Evolutionary conservation across 2,113 vertebrate genomes (phyloP).

Genomic region (Himantopus leucocephalus): DNA sequence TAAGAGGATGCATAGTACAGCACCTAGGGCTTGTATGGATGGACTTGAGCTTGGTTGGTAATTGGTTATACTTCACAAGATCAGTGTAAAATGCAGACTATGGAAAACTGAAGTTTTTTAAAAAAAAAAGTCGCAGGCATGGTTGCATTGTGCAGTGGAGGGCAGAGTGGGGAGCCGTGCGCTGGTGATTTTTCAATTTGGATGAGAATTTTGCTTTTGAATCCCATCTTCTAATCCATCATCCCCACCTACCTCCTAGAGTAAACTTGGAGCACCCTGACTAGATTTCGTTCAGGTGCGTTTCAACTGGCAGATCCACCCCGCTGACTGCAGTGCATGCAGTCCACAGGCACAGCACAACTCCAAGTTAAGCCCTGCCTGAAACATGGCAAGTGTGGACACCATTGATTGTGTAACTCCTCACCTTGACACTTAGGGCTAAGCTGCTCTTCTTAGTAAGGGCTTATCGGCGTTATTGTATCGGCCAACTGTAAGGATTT

Average conservation of each 20-base stretch:
- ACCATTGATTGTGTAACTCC: background rate
- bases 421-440: background rate
- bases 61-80: background rate
- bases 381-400: background rate
- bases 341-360: background rate
- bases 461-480: fast-evolving
- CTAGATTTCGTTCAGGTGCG: background rate
- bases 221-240: background rate
- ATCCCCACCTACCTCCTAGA: background rate
- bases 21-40: background rate
- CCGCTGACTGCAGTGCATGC: background rate
- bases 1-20: background rate
- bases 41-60: background rate
- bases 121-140: too few relatives aligned
- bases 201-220: background rate
- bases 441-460: background rate
- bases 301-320: background rate
- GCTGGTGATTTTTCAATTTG: background rate
- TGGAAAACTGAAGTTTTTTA: background rate
- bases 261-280: background rate
- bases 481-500: background rate
- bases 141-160: background rate
- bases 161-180: background rate
- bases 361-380: background rate
- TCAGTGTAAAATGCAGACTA: background rate